Base-by-base conservation (phyloP, 2,797 vertebrate genomes). In the Malacoctenus gilli region DNA sequence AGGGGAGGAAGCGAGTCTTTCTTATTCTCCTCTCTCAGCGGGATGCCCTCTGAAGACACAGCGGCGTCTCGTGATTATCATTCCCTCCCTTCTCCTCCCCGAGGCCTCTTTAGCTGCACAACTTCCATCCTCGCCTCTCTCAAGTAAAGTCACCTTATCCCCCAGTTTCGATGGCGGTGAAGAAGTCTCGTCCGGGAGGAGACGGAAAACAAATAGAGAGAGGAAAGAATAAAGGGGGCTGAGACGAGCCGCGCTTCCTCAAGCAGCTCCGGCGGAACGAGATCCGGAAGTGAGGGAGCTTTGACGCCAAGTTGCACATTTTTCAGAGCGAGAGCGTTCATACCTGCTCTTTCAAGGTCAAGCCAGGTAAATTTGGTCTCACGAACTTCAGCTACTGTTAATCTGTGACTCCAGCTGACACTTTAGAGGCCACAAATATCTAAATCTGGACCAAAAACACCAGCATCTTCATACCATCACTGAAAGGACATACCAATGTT, bases 101-200 rank as follows among this genome's bases (percentile, higher is more conserved):
- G n/a, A 77, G 79, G 86, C 73, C 85, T 82, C 77, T 83, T 90
- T 87, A 86, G 72, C 32, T 5, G 47, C 31, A n/a, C 13, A 14
- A 68, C 55, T 76, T 80, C 72, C 65, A 32, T 43, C 72, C 38
- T 25, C 25, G 43, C 62, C 51, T 53, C 68, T 51, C 59, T 75
- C 59, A n/a, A 75, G 68, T 76, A 62, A 74, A 87, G 81, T 77
- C 81, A 69, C 75, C 70, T 72, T 69, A 52, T 76, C 50, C 56
- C 15, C 18, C 12, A 53, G 76, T 82, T 48, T 44, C 25, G 47
- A 72, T 16, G 49, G 35, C 48, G 28, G 21, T 0, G 12, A 38
- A 4, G 53, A 31, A 35, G 47, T 34, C 60, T 76, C 50, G 36
- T 35, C 30, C 20, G 1, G 13, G 57, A 51, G 38, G 52, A 23